phyloP scores from a whole-genome alignment of 1,140 invertebrate genomes.

The Paramacrobiotus metropolitanus region DNA sequence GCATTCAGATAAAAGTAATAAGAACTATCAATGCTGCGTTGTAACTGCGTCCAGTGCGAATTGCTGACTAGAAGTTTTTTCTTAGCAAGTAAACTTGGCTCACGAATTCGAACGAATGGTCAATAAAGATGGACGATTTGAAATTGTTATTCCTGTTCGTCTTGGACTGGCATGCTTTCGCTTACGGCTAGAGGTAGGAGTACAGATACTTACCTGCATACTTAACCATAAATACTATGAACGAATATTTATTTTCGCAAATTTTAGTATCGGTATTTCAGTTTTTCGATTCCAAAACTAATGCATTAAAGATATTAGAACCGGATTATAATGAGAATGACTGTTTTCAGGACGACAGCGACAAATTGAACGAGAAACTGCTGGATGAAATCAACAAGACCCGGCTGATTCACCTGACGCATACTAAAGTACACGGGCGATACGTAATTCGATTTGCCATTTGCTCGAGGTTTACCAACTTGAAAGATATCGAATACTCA shows the following conservation, averaged over 20 bases:
- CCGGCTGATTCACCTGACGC: conserved; percentile 57
- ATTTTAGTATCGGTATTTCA: too few relatives aligned
- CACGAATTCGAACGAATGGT: conserved; percentile 47
- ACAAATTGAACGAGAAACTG: conserved; percentile 48
- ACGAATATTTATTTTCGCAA: too few relatives aligned
- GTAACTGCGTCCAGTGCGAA: too few relatives aligned
- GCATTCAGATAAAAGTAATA: too few relatives aligned
- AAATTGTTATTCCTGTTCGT: conserved; percentile 39
- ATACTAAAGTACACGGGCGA: conserved; percentile 35
- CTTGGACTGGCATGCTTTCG: conserved; percentile 72
- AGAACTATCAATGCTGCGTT: too few relatives aligned
- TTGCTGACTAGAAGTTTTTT: too few relatives aligned
- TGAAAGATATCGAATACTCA: conserved; percentile 47
- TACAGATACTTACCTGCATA: neutral
- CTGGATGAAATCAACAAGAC: conserved; percentile 46
- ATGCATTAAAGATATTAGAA: too few relatives aligned
- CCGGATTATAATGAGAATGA: too few relatives aligned
- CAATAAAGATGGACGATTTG: conserved; percentile 42
- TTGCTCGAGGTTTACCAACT: conserved; percentile 41
- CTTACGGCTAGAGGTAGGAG: conserved; percentile 35
- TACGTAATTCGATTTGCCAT: conserved; percentile 59
- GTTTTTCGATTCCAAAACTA: too few relatives aligned
- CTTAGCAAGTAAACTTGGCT: conserved; percentile 41
- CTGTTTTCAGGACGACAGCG: too few relatives aligned
- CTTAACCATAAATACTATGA: too few relatives aligned